Evolutionary conservation across 2,888 invertebrate genomes (phyloP), one percentile per base, ranked within the genome.

Genomic region (Adineta ricciae): DNA sequence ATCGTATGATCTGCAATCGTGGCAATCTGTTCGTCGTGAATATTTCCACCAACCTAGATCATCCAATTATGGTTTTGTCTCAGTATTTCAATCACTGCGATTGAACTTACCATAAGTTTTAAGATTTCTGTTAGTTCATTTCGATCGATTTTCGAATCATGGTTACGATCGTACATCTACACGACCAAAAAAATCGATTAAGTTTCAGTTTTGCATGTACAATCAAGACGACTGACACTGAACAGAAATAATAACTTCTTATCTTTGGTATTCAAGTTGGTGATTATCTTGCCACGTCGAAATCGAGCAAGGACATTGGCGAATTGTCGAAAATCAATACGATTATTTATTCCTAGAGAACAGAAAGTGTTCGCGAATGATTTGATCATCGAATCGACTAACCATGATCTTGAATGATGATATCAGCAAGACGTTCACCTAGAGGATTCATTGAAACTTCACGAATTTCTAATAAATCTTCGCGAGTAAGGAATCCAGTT

Each of bases 201-300:
- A 11, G 7, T 14, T 41, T 19, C 0, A 41, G 5, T 46, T 46
- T n/a, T n/a, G n/a, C n/a, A n/a, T n/a, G n/a, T n/a, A n/a, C n/a
- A 11, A 46, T 11, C 46, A 46, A 46, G 46, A 38, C 9, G n/a
- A 41, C 78, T 4, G n/a, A 78, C 78, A 56, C 84, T 82, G 27
- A 85, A 85, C 36, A 85, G 54, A 84, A 85, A 85, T 82, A 52
- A 73, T 50, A 85, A 52, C 36, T 85, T 85, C 56, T 85, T 83
- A 8, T 85, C 84, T 85, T 83, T 85, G 19, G 64, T 85, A 64
- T 83, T 83, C 19, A 83, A 38, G 19, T 52, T 46, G 21, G 49
- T 73, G 27, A n/a, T n/a, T 7, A n/a, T 21, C 46, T 78, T 84
- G 24, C 78, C 85, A 50, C 85, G 83, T 36, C 84, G 64, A 82